Conservation (phyloP, 2,888 invertebrate genomes). For the Eumerus sabulonum region DNA sequence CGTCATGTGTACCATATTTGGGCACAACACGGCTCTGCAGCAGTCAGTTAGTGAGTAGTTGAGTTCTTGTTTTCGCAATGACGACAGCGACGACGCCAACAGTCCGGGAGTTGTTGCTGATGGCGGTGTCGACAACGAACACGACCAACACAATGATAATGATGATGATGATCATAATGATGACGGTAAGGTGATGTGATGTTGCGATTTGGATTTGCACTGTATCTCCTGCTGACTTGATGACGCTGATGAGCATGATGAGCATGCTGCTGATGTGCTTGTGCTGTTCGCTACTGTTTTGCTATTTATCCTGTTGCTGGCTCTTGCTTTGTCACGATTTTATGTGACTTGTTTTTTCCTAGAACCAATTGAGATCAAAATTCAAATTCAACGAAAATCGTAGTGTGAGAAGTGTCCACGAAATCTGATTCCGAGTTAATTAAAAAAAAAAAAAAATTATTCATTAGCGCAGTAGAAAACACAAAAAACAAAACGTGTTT, state of each 20-base stretch:
- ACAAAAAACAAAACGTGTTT: conserved; percentile 41
- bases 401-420: neutral
- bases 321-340: conserved; percentile 10
- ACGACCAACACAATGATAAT: conserved; percentile 22
- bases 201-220: conserved; percentile 5
- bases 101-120: conserved; percentile 29
- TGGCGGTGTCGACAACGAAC: neutral
- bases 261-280: neutral
- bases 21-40: conserved; percentile 33
- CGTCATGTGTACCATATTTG: conserved; percentile 52
- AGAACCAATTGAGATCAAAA: conserved; percentile 20
- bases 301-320: conserved; percentile 59
- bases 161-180: conserved; percentile 34
- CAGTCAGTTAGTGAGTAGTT: conserved; percentile 13
- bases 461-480: too few species aligned
- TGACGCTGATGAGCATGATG: neutral
- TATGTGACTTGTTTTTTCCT: neutral
- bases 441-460: conserved; percentile 49
- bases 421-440: conserved; percentile 51
- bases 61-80: conserved; percentile 45
- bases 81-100: conserved; percentile 6
- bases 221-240: conserved; percentile 12
- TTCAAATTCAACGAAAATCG: neutral
- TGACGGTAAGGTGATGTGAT: conserved; percentile 19
- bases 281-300: conserved; percentile 51